Evolutionary conservation across 2,113 vertebrate species (phyloP).

Genomic region (Genyomyrus donnyi): DNA sequence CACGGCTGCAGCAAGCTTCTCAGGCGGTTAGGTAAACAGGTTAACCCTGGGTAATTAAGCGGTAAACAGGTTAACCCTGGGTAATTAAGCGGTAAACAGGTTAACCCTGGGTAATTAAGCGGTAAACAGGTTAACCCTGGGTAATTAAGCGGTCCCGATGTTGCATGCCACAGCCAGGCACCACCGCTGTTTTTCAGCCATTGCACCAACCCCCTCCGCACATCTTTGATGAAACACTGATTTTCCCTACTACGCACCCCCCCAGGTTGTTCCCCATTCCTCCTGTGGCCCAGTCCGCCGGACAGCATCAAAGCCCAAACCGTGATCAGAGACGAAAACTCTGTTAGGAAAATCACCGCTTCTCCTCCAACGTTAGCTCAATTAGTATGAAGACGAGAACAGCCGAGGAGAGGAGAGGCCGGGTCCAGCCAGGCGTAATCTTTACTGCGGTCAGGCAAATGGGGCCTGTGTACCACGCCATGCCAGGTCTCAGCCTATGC

Average conservation of each 20-base stretch:
- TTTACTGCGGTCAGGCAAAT: not conserved
- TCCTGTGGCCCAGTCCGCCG: not conserved
- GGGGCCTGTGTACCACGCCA: not conserved
- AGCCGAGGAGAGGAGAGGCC: not conserved
- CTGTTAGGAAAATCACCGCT: not conserved
- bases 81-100: not conserved
- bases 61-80: not conserved
- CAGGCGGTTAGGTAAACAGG: not conserved
- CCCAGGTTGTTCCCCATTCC: not conserved
- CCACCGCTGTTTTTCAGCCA: not conserved
- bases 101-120: not conserved
- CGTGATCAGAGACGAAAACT: not conserved
- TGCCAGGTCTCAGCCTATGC: not conserved
- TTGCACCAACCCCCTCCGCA: not conserved
- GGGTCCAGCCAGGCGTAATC: not conserved
- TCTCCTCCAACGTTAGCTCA: not conserved
- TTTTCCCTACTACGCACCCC: not conserved
- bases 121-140: not conserved
- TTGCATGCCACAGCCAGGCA: not conserved
- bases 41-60: not conserved
- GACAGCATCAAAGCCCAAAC: not conserved
- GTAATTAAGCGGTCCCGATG: not conserved
- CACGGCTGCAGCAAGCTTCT: slow-evolving; percentile 45
- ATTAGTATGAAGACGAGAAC: not conserved
- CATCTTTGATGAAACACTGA: not conserved